phyloP scores from a whole-genome alignment of 2,888 invertebrate genomes.

The Leptarthrus brevirostris region DNA sequence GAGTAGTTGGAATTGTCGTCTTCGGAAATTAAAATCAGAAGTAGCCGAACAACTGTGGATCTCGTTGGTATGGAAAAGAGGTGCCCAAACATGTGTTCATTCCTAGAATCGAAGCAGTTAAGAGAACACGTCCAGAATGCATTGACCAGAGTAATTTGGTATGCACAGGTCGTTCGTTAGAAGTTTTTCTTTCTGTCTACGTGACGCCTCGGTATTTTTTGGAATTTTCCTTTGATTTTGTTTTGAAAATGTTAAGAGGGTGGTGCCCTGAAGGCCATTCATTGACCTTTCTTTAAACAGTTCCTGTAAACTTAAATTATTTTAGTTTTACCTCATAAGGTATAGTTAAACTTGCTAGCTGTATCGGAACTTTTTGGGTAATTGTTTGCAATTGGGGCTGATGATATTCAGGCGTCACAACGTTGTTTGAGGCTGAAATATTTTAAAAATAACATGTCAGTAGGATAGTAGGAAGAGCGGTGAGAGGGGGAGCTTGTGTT shows the following conservation, averaged over 20 bases:
- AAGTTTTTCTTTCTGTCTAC: slow-evolving; percentile 25
- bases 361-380: too few species aligned
- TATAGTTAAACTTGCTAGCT: too few species aligned
- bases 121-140: slow-evolving; percentile 42
- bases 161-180: background rate
- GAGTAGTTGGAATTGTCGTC: background rate
- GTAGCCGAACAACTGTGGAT: slow-evolving; percentile 12
- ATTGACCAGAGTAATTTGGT: background rate
- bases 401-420: too few species aligned
- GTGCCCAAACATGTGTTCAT: slow-evolving; percentile 39
- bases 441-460: too few species aligned
- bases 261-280: slow-evolving; percentile 43
- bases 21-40: background rate
- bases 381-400: too few species aligned
- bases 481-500: too few species aligned
- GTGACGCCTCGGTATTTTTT: slow-evolving; percentile 28
- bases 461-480: too few species aligned
- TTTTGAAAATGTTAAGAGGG: slow-evolving; percentile 34
- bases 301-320: too few species aligned
- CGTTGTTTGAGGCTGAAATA: too few species aligned
- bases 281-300: slow-evolving; percentile 22
- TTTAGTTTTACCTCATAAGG: too few species aligned
- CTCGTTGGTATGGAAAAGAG: slow-evolving; percentile 34
- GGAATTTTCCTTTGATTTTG: slow-evolving; percentile 35
- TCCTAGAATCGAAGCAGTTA: slow-evolving; percentile 40